Conservation (phyloP, 2,888 invertebrate species). For the Melipona beecheii region DNA sequence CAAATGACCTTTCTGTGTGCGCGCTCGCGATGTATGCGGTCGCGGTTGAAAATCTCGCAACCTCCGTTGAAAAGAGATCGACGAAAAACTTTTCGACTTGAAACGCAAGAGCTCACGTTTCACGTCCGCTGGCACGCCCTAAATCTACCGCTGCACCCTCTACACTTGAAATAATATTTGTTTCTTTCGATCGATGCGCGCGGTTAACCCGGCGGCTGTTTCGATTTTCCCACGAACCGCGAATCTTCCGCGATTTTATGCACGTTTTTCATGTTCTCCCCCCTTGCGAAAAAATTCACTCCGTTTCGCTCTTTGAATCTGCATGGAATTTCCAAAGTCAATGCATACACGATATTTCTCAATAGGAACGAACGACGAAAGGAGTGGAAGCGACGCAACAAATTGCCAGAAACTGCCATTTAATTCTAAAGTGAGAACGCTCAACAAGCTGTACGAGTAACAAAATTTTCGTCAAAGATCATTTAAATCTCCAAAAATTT, state of each 20-base stretch:
- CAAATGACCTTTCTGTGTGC: conserved; percentile 35
- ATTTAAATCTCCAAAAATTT: too few species aligned
- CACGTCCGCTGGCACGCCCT: not conserved
- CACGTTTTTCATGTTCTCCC: not conserved
- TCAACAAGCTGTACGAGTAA: too few species aligned
- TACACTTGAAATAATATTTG: conserved; percentile 5
- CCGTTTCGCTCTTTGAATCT: not conserved
- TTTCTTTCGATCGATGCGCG: not conserved
- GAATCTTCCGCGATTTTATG: not conserved
- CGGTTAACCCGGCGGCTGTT: not conserved
- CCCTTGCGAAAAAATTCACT: too few species aligned
- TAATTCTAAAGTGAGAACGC: not conserved
- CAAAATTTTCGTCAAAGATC: too few species aligned
- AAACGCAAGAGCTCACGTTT: conserved; percentile 1
- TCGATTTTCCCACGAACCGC: not conserved
- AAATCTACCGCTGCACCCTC: not conserved
- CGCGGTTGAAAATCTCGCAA: conserved; percentile 18
- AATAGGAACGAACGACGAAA: not conserved
- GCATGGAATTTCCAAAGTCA: too few species aligned
- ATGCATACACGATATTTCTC: not conserved
- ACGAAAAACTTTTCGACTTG: conserved; percentile 11
- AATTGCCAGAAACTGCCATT: not conserved
- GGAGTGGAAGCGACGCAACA: not conserved
- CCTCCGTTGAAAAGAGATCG: conserved; percentile 23
- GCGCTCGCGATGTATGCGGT: not conserved